Percentiles rank a stretch among this genome's conserved stretches.
These are phyloP conservation scores for Drosophila infuscata DNA, from an alignment of 2,888 invertebrate genomes.

Conservation along the genomic window DNA sequence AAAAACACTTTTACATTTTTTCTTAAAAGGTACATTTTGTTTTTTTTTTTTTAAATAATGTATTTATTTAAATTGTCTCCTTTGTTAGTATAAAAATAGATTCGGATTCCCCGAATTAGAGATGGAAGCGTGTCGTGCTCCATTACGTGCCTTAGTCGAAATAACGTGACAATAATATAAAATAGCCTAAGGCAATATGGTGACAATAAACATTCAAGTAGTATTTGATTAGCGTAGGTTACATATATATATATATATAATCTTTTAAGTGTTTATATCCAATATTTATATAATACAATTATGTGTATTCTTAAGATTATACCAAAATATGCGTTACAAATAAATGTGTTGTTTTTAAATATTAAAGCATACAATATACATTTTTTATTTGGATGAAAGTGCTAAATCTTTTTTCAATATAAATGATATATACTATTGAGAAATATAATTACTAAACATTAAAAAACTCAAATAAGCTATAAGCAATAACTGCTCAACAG, in stretches of 20 bases:
- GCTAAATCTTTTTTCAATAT: not conserved
- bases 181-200: conserved; percentile 16
- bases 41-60: not conserved
- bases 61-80: conserved; percentile 3
- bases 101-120: conserved; percentile 11
- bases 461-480: not conserved
- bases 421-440: not conserved
- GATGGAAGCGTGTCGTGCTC: conserved; percentile 10
- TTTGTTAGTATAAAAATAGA: conserved; percentile 10
- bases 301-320: not conserved
- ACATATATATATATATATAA: not conserved
- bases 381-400: not conserved
- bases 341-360: not conserved
- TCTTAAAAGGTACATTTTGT: conserved; percentile 3
- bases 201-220: conserved; percentile 43
- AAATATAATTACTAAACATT: not conserved
- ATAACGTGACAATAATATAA: conserved; percentile 17
- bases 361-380: not conserved
- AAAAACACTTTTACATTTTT: not conserved
- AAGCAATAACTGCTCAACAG: not conserved
- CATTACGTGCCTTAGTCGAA: conserved; percentile 41
- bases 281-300: not conserved
- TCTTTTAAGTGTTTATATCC: not conserved
- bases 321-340: not conserved
- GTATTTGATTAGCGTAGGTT: not conserved